Evolutionary conservation across 2,797 vertebrate genomes (phyloP).

Genomic region (Muraenolepis orangiensis): DNA sequence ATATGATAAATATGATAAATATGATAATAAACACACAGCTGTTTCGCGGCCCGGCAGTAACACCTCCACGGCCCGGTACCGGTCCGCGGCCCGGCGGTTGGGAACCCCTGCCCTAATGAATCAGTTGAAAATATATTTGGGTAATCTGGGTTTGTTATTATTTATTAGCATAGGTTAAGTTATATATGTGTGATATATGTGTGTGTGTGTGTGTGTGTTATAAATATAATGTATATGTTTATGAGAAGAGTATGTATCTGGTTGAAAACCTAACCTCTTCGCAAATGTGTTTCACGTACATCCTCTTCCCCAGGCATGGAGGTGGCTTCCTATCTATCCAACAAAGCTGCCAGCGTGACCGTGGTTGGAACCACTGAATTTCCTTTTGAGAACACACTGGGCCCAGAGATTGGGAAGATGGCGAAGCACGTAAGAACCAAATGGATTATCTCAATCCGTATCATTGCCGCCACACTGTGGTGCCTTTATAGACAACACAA

Average conservation of each 20-base stretch:
- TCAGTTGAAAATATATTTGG: too few species aligned
- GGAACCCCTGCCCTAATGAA: too few species aligned
- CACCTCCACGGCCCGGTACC: too few species aligned
- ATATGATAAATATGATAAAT: too few species aligned
- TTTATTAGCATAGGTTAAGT: not conserved
- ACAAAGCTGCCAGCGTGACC: slow-evolving; percentile 74
- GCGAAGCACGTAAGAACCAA: slow-evolving; percentile 74
- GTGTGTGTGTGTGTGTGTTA: too few species aligned
- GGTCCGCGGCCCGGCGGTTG: too few species aligned
- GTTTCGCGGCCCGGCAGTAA: too few species aligned
- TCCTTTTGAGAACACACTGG: slow-evolving; percentile 75
- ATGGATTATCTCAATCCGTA: not conserved
- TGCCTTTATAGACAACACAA: not conserved
- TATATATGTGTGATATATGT: too few species aligned
- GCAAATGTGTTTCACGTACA: not conserved
- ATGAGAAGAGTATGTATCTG: not conserved
- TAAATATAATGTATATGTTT: not conserved
- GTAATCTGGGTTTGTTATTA: not conserved
- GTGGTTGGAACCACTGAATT: slow-evolving; percentile 71
- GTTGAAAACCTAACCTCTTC: not conserved
- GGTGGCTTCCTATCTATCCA: slow-evolving; percentile 78
- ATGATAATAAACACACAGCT: too few species aligned
- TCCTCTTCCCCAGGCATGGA: slow-evolving; percentile 80
- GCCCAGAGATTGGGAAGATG: slow-evolving; percentile 77
- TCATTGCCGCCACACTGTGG: not conserved